Evolutionary conservation across 92 coral and sea anemone genomes (phyloP).

Genomic region (Chrysogorgia sp.): DNA sequence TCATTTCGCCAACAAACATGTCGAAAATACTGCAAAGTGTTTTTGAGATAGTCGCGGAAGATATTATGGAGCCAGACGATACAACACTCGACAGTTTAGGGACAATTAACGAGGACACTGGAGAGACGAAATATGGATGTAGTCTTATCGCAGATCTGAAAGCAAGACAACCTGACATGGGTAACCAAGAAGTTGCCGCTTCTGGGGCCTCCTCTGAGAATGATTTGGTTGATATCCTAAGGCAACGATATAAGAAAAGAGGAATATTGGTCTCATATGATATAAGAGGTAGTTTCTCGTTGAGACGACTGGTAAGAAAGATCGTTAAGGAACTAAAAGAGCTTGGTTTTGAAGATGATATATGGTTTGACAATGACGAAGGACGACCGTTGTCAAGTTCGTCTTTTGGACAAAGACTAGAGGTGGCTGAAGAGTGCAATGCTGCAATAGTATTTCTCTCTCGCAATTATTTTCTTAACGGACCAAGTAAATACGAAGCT

Average conservation of each 20-base stretch:
- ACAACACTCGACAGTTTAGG: neutral
- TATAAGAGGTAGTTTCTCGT: constrained; percentile 74
- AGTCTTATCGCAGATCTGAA: constrained; percentile 7
- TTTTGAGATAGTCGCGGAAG: constrained; percentile 14
- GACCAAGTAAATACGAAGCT: constrained; percentile 72
- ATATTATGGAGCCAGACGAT: neutral
- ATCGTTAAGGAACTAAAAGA: constrained; percentile 79
- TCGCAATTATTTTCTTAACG: constrained; percentile 64
- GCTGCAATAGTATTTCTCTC: constrained; percentile 84
- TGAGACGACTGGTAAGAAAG: constrained; percentile 79
- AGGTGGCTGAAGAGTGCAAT: constrained; percentile 88
- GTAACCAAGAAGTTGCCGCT: neutral
- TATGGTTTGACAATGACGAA: constrained; percentile 97
- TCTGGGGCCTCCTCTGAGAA: neutral
- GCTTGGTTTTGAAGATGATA: constrained; percentile 87
- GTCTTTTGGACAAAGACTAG: constrained; percentile 80
- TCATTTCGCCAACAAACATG: neutral
- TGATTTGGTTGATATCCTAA: constrained; percentile 21
- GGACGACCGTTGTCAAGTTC: constrained; percentile 56
- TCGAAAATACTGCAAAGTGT: constrained; percentile 20
- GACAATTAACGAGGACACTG: neutral
- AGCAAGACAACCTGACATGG: neutral
- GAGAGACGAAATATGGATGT: neutral
- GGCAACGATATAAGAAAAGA: constrained; percentile 57
- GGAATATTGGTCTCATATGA: constrained; percentile 90